Evolutionary conservation across 2,797 vertebrate genomes (phyloP).

Genomic region (Lates japonicus): DNA sequence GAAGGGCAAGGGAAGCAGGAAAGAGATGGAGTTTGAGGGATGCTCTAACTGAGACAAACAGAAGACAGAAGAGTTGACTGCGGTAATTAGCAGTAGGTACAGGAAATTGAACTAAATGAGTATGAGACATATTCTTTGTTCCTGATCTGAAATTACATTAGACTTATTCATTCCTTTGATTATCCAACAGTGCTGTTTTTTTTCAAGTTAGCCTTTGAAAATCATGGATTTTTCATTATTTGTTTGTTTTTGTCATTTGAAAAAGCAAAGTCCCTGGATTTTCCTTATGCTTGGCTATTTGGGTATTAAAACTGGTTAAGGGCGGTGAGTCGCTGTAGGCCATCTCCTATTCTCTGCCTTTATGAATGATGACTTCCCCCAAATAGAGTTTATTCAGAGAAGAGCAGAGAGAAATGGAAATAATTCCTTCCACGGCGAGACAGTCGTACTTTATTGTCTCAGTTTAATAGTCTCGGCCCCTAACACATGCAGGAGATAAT

Average conservation of each 20-base stretch:
- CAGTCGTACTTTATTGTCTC: conserved; percentile 53
- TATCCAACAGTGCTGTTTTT: background rate
- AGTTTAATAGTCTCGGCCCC: conserved; percentile 37
- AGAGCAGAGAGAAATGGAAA: conserved; percentile 42
- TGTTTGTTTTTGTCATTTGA: conserved; percentile 6
- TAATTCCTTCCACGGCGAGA: conserved; percentile 26
- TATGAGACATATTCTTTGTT: conserved; percentile 15
- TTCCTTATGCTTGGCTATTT: background rate
- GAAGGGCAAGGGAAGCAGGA: background rate
- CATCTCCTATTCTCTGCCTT: conserved; percentile 19
- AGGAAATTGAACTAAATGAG: conserved; percentile 19
- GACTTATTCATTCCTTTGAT: conserved; percentile 17
- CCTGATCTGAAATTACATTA: background rate
- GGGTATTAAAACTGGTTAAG: background rate
- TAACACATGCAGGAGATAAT: conserved; percentile 57
- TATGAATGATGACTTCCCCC: conserved; percentile 22
- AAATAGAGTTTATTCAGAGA: conserved; percentile 48
- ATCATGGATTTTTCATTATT: background rate
- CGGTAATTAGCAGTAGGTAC: conserved; percentile 5
- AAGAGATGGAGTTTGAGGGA: background rate
- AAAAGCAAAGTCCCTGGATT: background rate
- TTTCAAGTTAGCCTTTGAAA: conserved; percentile 4
- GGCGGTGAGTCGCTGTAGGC: background rate
- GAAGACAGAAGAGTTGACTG: background rate
- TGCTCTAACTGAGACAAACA: conserved; percentile 5